Conservation (phyloP, 2,888 invertebrate species). For the Physocephala rufipes region DNA sequence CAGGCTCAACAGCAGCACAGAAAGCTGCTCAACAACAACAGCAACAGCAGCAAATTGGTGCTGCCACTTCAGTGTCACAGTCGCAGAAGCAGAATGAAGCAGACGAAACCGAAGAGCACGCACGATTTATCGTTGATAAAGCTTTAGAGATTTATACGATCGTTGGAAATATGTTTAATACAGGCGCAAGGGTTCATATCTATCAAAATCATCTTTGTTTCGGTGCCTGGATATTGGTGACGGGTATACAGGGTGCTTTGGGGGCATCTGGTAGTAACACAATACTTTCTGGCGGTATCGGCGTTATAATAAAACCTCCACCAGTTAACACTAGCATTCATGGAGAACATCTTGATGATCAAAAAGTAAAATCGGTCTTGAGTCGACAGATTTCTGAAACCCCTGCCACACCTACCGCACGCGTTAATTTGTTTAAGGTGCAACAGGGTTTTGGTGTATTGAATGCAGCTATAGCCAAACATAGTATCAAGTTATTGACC, state of each 20-base stretch:
- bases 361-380: conserved; percentile 66
- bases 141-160: conserved; percentile 85
- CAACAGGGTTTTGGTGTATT: conserved; percentile 88
- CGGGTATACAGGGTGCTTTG: conserved; percentile 85
- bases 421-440: conserved; percentile 77
- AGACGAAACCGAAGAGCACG: conserved; percentile 84
- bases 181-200: conserved; percentile 85
- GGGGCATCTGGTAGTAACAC: conserved; percentile 72
- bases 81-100: conserved; percentile 62
- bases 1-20: conserved; percentile 70
- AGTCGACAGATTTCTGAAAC: conserved; percentile 67
- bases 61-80: conserved; percentile 43
- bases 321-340: conserved; percentile 51
- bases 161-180: conserved; percentile 82
- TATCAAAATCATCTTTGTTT: conserved; percentile 90
- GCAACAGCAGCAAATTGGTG: conserved; percentile 44
- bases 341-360: conserved; percentile 63
- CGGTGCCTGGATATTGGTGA: conserved; percentile 87
- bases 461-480: conserved; percentile 87
- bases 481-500: conserved; percentile 76
- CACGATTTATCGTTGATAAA: conserved; percentile 86
- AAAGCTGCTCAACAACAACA: conserved; percentile 60
- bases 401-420: conserved; percentile 67
- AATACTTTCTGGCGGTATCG: conserved; percentile 67
- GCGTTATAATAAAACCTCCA: conserved; percentile 44